These are phyloP conservation scores for Andrena marginata DNA, from an alignment of 2,888 invertebrate genomes.

Conservation along the genomic window DNA sequence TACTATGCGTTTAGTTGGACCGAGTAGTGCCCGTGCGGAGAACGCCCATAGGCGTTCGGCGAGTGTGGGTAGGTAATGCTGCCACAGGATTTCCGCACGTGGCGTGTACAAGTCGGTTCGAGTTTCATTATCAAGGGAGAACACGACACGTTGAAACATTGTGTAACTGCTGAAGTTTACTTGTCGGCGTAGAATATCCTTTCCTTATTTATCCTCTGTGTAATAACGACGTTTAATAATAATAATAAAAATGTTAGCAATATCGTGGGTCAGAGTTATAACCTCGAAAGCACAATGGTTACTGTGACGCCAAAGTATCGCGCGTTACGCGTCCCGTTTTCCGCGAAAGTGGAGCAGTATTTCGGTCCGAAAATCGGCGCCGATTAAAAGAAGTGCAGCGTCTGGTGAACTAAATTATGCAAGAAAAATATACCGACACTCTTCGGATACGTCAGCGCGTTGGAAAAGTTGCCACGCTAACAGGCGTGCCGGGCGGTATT, in stretches of 20 bases:
- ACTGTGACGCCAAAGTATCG: not conserved
- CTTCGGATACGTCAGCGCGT: conserved; percentile 34
- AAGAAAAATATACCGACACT: conserved; percentile 73
- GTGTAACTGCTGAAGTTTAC: not conserved
- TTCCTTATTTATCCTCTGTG: too few relatives aligned
- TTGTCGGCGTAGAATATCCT: not conserved
- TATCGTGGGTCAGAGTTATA: not conserved
- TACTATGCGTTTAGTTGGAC: not conserved
- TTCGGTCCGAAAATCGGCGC: conserved; percentile 58
- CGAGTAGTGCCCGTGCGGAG: not conserved
- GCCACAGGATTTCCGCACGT: too few relatives aligned
- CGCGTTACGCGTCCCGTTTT: conserved; percentile 31
- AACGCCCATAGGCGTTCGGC: too few relatives aligned
- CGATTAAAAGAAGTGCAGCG: conserved; percentile 67
- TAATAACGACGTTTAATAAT: too few relatives aligned
- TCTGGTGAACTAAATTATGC: conserved; percentile 76
- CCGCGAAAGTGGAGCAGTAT: conserved; percentile 65
- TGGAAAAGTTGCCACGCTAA: conserved; percentile 17
- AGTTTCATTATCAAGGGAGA: too few relatives aligned
- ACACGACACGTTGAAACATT: not conserved
- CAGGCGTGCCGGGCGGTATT: conserved; percentile 31
- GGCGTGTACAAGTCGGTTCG: too few relatives aligned
- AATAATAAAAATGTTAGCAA: not conserved
- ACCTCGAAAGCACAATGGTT: not conserved
- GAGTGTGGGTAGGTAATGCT: too few relatives aligned